Conservation (phyloP, 2,888 invertebrate species). For the Nymphalis urticae region DNA sequence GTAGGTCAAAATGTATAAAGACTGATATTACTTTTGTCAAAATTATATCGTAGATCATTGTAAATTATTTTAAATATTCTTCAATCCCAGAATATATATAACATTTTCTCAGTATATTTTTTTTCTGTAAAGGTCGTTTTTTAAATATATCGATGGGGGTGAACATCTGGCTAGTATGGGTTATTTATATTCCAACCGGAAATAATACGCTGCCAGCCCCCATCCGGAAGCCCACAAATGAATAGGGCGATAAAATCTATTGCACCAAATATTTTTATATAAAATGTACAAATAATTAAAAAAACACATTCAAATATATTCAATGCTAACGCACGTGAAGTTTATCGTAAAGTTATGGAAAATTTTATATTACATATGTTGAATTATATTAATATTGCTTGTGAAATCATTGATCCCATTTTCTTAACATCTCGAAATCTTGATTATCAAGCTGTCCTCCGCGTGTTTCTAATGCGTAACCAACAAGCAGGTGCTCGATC, state of each 20-base stretch:
- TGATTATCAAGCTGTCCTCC: not conserved
- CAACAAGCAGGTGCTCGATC: conserved; percentile 59
- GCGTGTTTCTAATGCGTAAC: conserved; percentile 49
- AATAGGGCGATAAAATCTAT: conserved; percentile 45
- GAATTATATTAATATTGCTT: not conserved
- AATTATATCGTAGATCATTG: too few relatives aligned
- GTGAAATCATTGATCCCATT: not conserved
- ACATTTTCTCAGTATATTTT: not conserved
- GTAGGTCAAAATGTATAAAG: too few relatives aligned
- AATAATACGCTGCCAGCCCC: conserved; percentile 64
- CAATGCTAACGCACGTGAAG: too few relatives aligned
- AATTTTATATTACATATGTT: not conserved
- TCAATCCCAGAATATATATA: not conserved
- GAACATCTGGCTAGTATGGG: conserved; percentile 69
- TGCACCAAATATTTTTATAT: not conserved
- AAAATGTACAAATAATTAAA: not conserved
- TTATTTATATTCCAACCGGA: conserved; percentile 72
- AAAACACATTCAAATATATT: not conserved
- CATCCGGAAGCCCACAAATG: conserved; percentile 61
- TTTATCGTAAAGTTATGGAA: too few relatives aligned
- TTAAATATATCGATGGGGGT: conserved; percentile 46
- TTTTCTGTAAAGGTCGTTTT: conserved; percentile 22
- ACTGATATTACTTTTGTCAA: too few relatives aligned
- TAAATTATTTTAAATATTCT: too few relatives aligned
- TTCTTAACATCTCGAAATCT: not conserved